Percentiles rank a stretch among this genome's conserved stretches.
phyloP scores from a whole-genome alignment of 2,888 invertebrate species.

The Trachelus tabidus region DNA sequence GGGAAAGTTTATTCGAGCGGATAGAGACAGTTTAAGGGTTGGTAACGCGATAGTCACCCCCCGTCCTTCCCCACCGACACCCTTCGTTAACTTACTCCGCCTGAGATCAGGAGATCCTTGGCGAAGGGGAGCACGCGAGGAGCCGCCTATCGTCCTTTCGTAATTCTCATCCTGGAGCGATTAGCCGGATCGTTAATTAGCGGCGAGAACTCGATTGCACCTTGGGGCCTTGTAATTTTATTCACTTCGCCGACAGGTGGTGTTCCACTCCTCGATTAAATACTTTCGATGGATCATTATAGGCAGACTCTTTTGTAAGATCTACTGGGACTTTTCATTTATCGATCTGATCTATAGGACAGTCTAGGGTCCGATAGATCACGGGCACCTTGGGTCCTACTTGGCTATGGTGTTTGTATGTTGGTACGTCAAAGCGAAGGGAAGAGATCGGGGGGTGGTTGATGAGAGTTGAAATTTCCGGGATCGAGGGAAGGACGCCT shows the following conservation, averaged over 20 bases:
- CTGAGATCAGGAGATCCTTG: conserved; percentile 15
- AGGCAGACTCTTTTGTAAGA: neutral
- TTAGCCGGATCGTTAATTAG: conserved; percentile 46
- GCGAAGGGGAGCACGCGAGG: conserved; percentile 1
- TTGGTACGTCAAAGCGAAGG: neutral
- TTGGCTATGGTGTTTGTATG: neutral
- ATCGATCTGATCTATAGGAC: neutral
- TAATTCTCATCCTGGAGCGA: neutral
- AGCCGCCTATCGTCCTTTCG: conserved; percentile 20
- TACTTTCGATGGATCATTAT: neutral
- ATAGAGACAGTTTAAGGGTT: conserved; percentile 32
- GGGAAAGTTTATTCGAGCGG: conserved; percentile 27
- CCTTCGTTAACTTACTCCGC: conserved; percentile 11
- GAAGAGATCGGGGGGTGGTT: neutral
- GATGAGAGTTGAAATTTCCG: conserved; percentile 19
- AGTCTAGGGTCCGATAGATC: neutral
- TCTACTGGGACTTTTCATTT: neutral
- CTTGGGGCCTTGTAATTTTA: conserved; percentile 29
- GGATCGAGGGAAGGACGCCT: neutral
- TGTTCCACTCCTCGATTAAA: conserved; percentile 14
- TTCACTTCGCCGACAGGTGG: conserved; percentile 35
- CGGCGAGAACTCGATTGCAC: conserved; percentile 18
- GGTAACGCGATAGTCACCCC: conserved; percentile 38
- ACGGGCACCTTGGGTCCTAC: neutral
- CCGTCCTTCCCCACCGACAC: conserved; percentile 26